Evolutionary conservation across 2,113 vertebrate species (phyloP), one percentile per base, ranked within the genome.

Genomic region (Donacobius atricapilla): DNA sequence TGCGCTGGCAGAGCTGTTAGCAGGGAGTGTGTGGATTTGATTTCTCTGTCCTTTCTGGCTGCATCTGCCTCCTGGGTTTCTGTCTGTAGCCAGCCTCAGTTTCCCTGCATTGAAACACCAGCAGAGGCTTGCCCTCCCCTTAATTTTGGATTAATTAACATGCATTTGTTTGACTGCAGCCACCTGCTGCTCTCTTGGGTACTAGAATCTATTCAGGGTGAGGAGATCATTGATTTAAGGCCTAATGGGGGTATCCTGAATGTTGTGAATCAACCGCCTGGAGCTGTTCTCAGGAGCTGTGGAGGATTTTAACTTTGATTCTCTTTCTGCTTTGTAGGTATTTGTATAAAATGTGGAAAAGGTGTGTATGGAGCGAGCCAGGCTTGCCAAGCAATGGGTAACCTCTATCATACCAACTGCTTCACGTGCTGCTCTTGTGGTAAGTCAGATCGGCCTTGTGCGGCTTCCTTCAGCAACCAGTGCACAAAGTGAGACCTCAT

Each of bases 351-450:
- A 96, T 99, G 99, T 95, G 99, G 99, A 82, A 99, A 99, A 89
- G 99, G 99, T 35, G 99, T 99, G 75, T 99, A 99, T 20, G 99
- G 99, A 97, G 99, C 99, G 21, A 99, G 99, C 95, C 99, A 99
- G 88, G 99, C 99, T 13, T 99, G 99, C 97, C 99, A 99, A 96
- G 99, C 99, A 8, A 99, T 99, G 99, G 99, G 99, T 71, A 99
- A 99, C 97, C 98, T 99, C 65, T 99, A 99, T 84, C 99, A 99
- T 95, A 99, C 99, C 16, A 99, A 99, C 97, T 99, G 99, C 97
- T 99, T 99, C 98, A 99, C 98, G 39, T 99, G 99, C 96, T 99
- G 99, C 97, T 99, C 99, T 71, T 99, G 99, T 78, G 99, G 99
- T 99, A 98, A 99, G 99, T 99, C 42, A 19, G 33, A 85, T 27